These are phyloP conservation scores for Tolypeutes matacus DNA, from an alignment of 2,797 vertebrate species.

Conservation along the genomic window DNA sequence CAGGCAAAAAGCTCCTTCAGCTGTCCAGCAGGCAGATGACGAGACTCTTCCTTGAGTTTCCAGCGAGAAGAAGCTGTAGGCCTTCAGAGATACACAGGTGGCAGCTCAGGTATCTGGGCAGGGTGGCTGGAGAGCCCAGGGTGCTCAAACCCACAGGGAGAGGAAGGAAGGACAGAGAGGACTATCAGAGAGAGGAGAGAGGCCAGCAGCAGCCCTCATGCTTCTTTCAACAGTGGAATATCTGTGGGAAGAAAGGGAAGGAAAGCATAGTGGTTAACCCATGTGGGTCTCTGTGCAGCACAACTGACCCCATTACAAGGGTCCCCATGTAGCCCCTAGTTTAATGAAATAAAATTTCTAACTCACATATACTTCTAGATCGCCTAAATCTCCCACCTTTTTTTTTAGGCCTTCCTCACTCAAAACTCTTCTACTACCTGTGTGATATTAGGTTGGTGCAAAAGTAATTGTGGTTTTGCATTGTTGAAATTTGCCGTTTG, in stretches of 20 bases:
- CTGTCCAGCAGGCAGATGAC: conserved; percentile 84
- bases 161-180: conserved; percentile 71
- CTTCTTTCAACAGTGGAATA: conserved; percentile 97
- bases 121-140: conserved; percentile 84
- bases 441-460: neutral
- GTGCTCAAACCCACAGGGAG: conserved; percentile 83
- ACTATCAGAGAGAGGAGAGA: conserved; percentile 78
- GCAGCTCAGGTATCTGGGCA: conserved; percentile 74
- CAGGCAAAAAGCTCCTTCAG: conserved; percentile 80
- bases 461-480: too few relatives aligned
- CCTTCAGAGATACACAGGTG: conserved; percentile 73
- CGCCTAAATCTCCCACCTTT: neutral
- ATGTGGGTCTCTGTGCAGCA: neutral
- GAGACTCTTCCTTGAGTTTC: conserved; percentile 87
- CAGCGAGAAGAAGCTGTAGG: conserved; percentile 85
- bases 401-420: neutral
- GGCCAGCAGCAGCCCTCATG: conserved; percentile 89
- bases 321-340: neutral
- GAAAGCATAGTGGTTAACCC: conserved; percentile 4
- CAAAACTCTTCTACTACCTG: neutral
- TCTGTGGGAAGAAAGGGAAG: conserved; percentile 87
- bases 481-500: too few relatives aligned
- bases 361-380: neutral
- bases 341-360: neutral
- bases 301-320: neutral